Conservation (phyloP, 2,888 invertebrate genomes). For the Idaea straminata region DNA sequence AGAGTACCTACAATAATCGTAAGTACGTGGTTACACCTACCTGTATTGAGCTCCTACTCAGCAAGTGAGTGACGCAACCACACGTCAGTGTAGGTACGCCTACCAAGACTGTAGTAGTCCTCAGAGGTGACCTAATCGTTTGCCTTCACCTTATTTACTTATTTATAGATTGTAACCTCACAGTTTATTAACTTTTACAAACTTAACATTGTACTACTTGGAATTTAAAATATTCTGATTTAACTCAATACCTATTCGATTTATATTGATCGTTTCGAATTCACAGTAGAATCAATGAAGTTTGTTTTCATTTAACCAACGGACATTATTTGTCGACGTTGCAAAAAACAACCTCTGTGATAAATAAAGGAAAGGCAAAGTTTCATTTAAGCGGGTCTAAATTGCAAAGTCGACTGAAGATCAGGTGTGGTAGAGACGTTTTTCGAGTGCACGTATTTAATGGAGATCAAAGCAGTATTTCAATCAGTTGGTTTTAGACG, state of each 20-base stretch:
- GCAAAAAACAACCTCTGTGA: conserved; percentile 16
- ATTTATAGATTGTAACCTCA: conserved; percentile 27
- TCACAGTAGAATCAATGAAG: neutral
- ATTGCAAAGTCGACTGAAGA: conserved; percentile 22
- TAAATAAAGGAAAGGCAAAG: neutral
- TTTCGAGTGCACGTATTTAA: conserved; percentile 5
- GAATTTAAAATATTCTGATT: conserved; percentile 6
- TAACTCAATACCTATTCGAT: no score
- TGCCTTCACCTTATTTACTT: conserved; percentile 53
- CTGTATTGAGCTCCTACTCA: neutral
- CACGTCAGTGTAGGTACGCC: conserved; percentile 27
- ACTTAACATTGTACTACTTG: conserved; percentile 10
- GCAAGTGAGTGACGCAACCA: conserved; percentile 31
- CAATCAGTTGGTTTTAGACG: conserved; percentile 71
- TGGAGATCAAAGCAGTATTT: conserved; percentile 67
- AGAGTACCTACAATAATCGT: neutral
- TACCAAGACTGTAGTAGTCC: conserved; percentile 26
- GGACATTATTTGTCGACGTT: conserved; percentile 14
- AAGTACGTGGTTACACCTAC: neutral
- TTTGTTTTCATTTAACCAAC: neutral
- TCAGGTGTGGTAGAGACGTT: neutral
- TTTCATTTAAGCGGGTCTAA: conserved; percentile 24
- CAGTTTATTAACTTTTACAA: conserved; percentile 31
- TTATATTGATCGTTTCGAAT: neutral
- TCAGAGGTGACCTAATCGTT: conserved; percentile 54